Base-by-base conservation (phyloP, 2,797 vertebrate species). In the Eospalax fontanierii region DNA sequence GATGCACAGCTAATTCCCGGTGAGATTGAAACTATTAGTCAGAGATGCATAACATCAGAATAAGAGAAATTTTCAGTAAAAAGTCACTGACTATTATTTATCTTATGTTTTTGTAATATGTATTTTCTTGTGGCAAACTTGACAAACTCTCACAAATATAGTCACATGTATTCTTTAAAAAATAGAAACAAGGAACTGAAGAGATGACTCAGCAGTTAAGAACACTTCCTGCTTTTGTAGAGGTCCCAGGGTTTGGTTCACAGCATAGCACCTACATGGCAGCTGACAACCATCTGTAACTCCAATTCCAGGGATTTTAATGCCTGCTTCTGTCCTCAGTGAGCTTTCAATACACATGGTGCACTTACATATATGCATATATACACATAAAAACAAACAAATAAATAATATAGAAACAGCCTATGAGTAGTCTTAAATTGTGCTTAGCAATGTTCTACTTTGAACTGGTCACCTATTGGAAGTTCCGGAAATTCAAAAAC, bases 11-110 rank as follows among this genome's bases (percentile, higher is more conserved):
- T 89, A 95, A 91, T 93, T 95, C 15, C 95, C 94, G 96, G 87
- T 96, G 96, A 97, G 96, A 97, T 73, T 96, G 92, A 84, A 92
- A 87, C 68, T 87, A 92, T 94, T 43, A 89, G 75, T 11, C 35
- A 93, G 21, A 83, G 12, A 24, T 66, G 74, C 12, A 87, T 87
- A 91, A 93, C 85, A 83, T 85, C 46, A 87, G 61, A 74, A 28
- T 57, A 24, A 83, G 54, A 93, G 79, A 88, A 93, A 68, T 87
- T 78, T 6, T 68, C 40, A 65, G 35, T 61, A 90, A 95, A 92
- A 84, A 38, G 33, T 38, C 38, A 79, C 33, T 83, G 28, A 95
- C 15, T 87, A 87, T 79, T 88, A 90, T 38, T n/a, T 82, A 85
- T 74, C 94, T 94, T 87, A 74, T 93, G 82, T 73, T 87, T 84